These are phyloP conservation scores for Troides oblongomaculatus DNA, from an alignment of 2,888 invertebrate genomes.

Conservation along the genomic window DNA sequence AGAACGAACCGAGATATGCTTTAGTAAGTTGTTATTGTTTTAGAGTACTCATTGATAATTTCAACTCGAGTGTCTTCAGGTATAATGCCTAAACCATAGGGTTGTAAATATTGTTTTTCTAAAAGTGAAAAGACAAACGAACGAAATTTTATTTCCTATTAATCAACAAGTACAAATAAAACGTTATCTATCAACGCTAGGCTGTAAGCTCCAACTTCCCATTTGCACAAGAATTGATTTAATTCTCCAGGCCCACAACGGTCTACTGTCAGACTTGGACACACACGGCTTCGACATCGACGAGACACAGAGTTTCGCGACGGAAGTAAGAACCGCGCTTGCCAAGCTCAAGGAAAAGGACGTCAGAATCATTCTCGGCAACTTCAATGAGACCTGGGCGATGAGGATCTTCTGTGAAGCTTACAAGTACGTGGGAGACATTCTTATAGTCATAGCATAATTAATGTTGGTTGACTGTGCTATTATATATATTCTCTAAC, in stretches of 20 bases:
- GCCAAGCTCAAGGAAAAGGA: slow-evolving; percentile 93
- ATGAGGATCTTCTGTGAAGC: slow-evolving; percentile 93
- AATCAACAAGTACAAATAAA: no score
- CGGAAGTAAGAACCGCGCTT: slow-evolving; percentile 90
- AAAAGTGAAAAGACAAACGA: no score
- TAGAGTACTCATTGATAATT: no score
- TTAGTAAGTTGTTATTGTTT: slow-evolving; percentile 77
- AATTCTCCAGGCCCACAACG: slow-evolving; percentile 87
- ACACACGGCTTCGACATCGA: slow-evolving; percentile 88
- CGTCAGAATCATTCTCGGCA: slow-evolving; percentile 95
- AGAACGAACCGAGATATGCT: slow-evolving; percentile 96
- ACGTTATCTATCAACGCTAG: no score
- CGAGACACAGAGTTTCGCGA: slow-evolving; percentile 95
- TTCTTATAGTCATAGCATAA: no score
- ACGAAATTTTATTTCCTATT: no score
- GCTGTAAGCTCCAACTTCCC: no score
- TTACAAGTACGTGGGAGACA: slow-evolving; percentile 76
- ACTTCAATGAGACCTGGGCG: slow-evolving; percentile 97
- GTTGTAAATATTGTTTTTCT: no score
- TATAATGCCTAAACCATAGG: no score
- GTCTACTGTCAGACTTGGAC: slow-evolving; percentile 92
- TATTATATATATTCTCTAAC: no score
- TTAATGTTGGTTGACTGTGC: no score
- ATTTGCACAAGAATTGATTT: not conserved
- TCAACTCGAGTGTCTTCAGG: no score